Base-by-base conservation (phyloP, 2,888 invertebrate genomes). In the Notodonta dromedarius region DNA sequence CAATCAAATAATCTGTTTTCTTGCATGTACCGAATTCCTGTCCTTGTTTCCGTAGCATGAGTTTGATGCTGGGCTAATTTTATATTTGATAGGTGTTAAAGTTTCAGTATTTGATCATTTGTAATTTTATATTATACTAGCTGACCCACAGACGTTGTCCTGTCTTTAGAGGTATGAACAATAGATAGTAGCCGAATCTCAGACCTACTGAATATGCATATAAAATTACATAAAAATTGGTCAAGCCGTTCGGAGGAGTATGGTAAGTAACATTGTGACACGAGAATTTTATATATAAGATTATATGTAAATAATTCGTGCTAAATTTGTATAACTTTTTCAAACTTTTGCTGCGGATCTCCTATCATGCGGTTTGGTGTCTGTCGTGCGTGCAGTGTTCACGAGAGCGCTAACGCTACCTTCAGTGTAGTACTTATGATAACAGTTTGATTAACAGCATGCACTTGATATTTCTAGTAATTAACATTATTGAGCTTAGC, bases 1-100 rank as follows among this genome's bases (percentile, higher is more conserved):
- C 71, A 88, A 89, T 78, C 78, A 84, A 86, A 84, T 71, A 87
- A 83, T 85, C 89, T 93, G 90, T 93, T 93, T 93, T 93, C 90
- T 93, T 93, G 93, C 93, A 93, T 93, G 91, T 70, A 77, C 85
- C 85, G 79, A 65, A 66, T 73, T 82, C 88, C 87, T 81, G 68
- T 82, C 86, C 74, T 77, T 62, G 78, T 78, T 74, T 78, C 79
- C 80, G 82, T 83, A 76, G 85, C 87, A 88, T 84, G 89, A 85
- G 82, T 73, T 70, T 57, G 39, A 44, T 59, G 35, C 9, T 53
- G 53, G 32, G 35, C 13, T 13, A 14, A 16, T 51, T 46, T 4
- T n/a, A 5, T 46, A 46, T 46, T 46, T 6, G 46, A 46, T n/a
- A n/a, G 7, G n/a, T 46, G n/a, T 9, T 4, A 11, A 42, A 9